These are phyloP conservation scores for Ceratothoa steindachneri DNA, from an alignment of 2,888 invertebrate genomes.

Conservation along the genomic window DNA sequence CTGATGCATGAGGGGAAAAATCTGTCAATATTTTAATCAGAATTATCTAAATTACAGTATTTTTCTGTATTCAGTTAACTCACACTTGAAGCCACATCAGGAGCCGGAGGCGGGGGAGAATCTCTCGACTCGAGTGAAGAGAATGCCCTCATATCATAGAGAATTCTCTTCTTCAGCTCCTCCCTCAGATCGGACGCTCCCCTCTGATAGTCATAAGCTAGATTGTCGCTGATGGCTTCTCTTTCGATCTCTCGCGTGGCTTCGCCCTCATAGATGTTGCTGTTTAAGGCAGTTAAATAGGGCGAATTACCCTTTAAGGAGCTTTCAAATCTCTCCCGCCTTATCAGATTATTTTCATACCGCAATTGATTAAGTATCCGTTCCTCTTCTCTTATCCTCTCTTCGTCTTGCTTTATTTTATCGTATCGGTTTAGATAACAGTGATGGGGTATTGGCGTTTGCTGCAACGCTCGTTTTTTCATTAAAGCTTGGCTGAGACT, in stretches of 20 bases:
- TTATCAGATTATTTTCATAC: conserved; percentile 1
- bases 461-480: neutral
- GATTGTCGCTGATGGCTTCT: neutral
- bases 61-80: neutral
- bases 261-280: neutral
- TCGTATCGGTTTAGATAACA: neutral
- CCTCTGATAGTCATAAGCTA: neutral
- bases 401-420: conserved; percentile 5
- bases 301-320: neutral
- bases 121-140: conserved; percentile 1
- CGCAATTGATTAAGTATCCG: neutral
- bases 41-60: no score
- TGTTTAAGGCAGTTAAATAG: neutral
- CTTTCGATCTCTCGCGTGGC: neutral
- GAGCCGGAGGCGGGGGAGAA: neutral
- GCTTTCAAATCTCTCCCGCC: neutral
- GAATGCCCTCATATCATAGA: neutral
- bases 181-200: conserved; percentile 1
- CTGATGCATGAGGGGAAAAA: no score
- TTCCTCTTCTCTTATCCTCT: conserved; percentile 5
- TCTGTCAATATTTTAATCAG: no score
- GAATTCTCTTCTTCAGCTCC: neutral
- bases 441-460: neutral
- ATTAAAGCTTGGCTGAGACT: conserved; percentile 3
- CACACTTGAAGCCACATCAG: neutral